Evolutionary conservation across 1,140 invertebrate species (phyloP).

Genomic region (Nephila pilipes): DNA sequence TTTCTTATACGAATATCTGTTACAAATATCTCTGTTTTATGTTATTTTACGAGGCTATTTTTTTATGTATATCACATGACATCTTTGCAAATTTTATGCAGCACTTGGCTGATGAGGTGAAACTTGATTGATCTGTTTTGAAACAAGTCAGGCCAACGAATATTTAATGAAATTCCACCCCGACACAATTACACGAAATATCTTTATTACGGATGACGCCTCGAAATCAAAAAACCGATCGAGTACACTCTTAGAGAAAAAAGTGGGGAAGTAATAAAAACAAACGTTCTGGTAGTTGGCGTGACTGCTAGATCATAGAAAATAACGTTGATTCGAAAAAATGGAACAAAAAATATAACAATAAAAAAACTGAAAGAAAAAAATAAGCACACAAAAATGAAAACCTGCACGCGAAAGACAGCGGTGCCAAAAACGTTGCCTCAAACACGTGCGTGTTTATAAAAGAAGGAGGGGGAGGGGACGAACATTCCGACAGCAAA

Average conservation of each 20-base stretch:
- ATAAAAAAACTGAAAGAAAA: constrained; percentile 4
- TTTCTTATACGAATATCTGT: too few species aligned
- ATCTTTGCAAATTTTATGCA: too few species aligned
- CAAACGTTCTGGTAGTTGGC: neutral
- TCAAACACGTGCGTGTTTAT: neutral
- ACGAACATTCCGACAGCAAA: neutral
- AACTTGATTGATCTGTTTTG: too few species aligned
- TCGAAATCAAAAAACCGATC: constrained; percentile 5
- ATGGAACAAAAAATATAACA: neutral
- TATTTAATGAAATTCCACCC: too few species aligned
- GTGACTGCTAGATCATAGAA: neutral
- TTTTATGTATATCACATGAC: too few species aligned
- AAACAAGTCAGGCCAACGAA: too few species aligned
- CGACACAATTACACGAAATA: neutral
- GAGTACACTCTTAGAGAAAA: neutral
- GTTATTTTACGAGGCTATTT: too few species aligned
- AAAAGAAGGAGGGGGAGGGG: neutral
- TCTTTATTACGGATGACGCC: constrained; percentile 25
- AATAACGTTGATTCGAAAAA: neutral
- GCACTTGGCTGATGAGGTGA: too few species aligned
- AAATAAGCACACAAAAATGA: neutral
- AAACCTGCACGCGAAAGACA: neutral
- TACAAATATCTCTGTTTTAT: too few species aligned
- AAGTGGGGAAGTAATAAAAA: constrained; percentile 14
- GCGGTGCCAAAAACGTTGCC: neutral